phyloP scores from a whole-genome alignment of 2,797 vertebrate genomes.

The Urosaurus nigricauda region DNA sequence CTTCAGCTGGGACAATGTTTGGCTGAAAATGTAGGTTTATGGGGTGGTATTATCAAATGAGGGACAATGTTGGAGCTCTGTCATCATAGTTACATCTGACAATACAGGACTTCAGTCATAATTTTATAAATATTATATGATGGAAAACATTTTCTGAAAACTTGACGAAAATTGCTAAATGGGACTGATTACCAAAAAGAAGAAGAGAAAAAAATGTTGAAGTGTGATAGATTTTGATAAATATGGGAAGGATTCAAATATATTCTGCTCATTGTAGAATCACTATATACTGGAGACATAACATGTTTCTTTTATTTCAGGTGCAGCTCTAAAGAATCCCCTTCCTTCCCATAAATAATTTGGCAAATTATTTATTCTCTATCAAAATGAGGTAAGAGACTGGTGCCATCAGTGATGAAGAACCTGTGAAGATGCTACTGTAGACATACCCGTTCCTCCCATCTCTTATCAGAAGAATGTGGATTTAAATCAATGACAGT shows the following conservation, averaged over 20 bases:
- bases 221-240: background rate
- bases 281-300: background rate
- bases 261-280: background rate
- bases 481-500: background rate
- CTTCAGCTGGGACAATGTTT: too few relatives aligned
- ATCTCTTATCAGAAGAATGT: constrained; percentile 14
- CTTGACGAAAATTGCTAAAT: background rate
- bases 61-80: too few relatives aligned
- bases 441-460: constrained; percentile 1
- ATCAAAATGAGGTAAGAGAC: accelerated
- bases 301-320: constrained; percentile 67
- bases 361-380: background rate
- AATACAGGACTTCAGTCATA: too few relatives aligned
- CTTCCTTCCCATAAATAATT: background rate
- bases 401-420: background rate
- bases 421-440: background rate
- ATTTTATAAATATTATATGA: background rate
- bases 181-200: background rate
- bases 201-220: background rate
- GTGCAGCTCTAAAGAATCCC: constrained; percentile 52
- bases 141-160: background rate
- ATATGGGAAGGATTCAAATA: background rate
- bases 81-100: too few relatives aligned
- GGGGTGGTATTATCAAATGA: too few relatives aligned
- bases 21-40: too few relatives aligned